phyloP scores from a whole-genome alignment of 2,113 vertebrate species.

The Cacatua alba region DNA sequence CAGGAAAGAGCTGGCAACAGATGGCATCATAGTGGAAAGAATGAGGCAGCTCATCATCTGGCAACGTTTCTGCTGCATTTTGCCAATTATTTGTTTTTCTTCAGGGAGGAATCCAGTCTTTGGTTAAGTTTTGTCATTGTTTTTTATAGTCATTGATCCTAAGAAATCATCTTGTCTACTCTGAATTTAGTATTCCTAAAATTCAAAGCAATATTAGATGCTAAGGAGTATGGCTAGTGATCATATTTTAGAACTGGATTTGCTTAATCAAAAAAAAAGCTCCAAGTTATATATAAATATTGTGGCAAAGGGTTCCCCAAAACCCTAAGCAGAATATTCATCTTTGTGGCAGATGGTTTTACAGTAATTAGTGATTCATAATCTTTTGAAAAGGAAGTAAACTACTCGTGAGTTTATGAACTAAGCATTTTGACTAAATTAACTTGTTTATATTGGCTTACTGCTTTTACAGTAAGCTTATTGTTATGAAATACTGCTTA shows the following conservation, averaged over 20 bases:
- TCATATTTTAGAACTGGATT: background rate
- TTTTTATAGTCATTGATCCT: background rate
- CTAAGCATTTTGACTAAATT: background rate
- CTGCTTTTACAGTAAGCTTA: background rate
- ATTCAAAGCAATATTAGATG: background rate
- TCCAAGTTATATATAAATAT: background rate
- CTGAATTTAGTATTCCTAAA: background rate
- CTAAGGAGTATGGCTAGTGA: background rate
- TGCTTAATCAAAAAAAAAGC: background rate
- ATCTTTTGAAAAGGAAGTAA: background rate
- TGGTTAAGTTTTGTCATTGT: background rate
- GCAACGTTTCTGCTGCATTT: background rate
- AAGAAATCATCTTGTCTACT: background rate
- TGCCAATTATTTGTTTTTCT: background rate
- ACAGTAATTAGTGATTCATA: background rate
- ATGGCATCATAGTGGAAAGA: conserved; percentile 16
- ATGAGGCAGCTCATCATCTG: conserved; percentile 15
- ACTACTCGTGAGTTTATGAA: background rate
- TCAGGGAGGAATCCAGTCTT: background rate
- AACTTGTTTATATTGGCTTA: background rate
- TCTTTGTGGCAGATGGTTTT: background rate
- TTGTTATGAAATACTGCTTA: background rate
- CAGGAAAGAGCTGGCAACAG: background rate
- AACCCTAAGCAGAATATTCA: background rate
- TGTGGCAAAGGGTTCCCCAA: background rate